Conservation (phyloP, 1,140 invertebrate species). For the Apis dorsata region DNA sequence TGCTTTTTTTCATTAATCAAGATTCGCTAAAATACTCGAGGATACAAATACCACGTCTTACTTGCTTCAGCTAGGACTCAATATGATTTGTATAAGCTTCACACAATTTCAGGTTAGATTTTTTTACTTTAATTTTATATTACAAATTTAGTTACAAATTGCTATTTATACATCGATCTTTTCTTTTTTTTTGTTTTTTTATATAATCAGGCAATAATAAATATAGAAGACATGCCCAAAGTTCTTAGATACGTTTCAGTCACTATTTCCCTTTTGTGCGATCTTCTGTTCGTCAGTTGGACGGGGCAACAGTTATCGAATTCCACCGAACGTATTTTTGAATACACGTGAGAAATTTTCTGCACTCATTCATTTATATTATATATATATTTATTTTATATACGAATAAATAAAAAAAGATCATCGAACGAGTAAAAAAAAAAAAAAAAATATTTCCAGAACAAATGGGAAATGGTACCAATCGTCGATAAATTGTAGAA, state of each 20-base stretch:
- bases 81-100: slow-evolving; percentile 65
- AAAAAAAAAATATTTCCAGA: slow-evolving; percentile 42
- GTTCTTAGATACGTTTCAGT: slow-evolving; percentile 57
- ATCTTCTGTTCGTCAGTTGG: slow-evolving; percentile 61
- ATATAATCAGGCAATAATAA: slow-evolving; percentile 57
- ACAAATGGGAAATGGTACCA: slow-evolving; percentile 60
- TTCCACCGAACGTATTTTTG: slow-evolving; percentile 53
- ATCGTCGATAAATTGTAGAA: slow-evolving; percentile 53
- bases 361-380: too few species aligned
- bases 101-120: slow-evolving; percentile 65
- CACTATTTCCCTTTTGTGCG: slow-evolving; percentile 49
- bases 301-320: slow-evolving; percentile 60
- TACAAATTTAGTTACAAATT: background rate
- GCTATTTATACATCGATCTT: too few species aligned
- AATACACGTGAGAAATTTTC: slow-evolving; percentile 55
- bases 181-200: background rate
- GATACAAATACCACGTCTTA: slow-evolving; percentile 56
- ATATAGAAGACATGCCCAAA: slow-evolving; percentile 43
- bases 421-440: background rate
- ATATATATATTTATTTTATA: too few species aligned
- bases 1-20: slow-evolving; percentile 13
- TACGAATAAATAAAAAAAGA: too few species aligned
- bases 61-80: slow-evolving; percentile 63
- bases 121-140: background rate
- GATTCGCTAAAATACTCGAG: slow-evolving; percentile 60